Percentiles rank a stretch among this genome's conserved stretches.
phyloP scores from a whole-genome alignment of 2,888 invertebrate genomes.

The Synergus japonicus region DNA sequence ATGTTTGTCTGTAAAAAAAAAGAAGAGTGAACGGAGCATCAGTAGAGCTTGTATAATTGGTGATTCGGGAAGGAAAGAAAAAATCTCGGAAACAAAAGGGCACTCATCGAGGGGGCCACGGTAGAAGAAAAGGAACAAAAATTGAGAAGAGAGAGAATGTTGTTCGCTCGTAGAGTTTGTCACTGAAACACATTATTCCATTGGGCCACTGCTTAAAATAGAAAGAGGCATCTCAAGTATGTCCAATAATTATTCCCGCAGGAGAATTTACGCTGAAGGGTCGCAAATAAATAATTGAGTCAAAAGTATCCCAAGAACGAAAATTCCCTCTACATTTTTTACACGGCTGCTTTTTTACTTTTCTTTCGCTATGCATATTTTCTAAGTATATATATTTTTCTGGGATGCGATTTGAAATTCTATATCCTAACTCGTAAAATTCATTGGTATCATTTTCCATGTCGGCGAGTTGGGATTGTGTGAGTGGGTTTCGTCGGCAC shows the following conservation, averaged over 20 bases:
- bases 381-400: too few relatives aligned
- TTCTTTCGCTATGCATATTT: neutral
- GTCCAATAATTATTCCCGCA: slow-evolving; percentile 30
- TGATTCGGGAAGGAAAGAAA: slow-evolving; percentile 2
- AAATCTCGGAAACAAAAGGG: slow-evolving; percentile 45
- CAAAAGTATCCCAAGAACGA: slow-evolving; percentile 39
- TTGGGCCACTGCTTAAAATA: slow-evolving; percentile 49
- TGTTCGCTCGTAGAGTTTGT: slow-evolving; percentile 70
- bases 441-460: neutral
- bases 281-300: slow-evolving; percentile 29
- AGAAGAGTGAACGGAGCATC: neutral
- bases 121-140: slow-evolving; percentile 55
- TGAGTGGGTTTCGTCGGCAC: slow-evolving; percentile 56
- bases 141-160: slow-evolving; percentile 63
- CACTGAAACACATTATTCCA: slow-evolving; percentile 66
- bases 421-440: neutral
- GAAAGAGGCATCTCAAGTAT: slow-evolving; percentile 35
- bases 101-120: slow-evolving; percentile 26
- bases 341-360: neutral
- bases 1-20: neutral
- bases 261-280: slow-evolving; percentile 29
- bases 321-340: slow-evolving; percentile 18
- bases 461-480: neutral
- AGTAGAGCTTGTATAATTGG: slow-evolving; percentile 41
- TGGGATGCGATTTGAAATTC: too few relatives aligned